Conservation (phyloP, 2,113 vertebrate genomes). For the Tachysurus fulvidraco region DNA sequence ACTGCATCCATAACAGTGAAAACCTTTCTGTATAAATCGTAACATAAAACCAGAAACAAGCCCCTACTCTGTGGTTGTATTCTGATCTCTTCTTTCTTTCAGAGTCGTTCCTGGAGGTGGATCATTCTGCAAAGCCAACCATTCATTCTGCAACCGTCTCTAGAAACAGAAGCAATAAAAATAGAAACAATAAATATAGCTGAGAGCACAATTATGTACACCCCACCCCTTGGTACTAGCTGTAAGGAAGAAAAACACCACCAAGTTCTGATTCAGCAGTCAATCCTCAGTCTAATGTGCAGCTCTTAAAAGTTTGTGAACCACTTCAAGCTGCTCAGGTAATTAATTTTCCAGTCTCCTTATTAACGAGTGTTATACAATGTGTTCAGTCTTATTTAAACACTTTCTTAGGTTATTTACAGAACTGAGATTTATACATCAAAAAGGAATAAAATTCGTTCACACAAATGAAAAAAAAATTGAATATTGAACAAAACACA, state of each 20-base stretch:
- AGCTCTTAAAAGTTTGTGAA: neutral
- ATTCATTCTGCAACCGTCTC: slow-evolving; percentile 98
- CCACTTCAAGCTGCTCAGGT: neutral
- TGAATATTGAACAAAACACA: neutral
- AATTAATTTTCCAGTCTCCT: neutral
- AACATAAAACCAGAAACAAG: neutral
- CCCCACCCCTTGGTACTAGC: neutral
- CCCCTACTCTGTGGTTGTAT: slow-evolving; percentile 98
- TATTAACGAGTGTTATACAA: neutral
- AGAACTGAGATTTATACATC: too few species aligned
- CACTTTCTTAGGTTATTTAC: neutral
- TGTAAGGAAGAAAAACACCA: neutral
- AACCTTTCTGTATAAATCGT: too few species aligned
- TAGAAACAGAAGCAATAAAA: slow-evolving; percentile 64
- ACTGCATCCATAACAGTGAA: too few species aligned
- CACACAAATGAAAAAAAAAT: too few species aligned
- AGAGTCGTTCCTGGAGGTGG: slow-evolving; percentile 98
- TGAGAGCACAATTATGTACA: neutral
- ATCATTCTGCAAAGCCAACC: slow-evolving; percentile 97
- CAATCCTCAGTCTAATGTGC: neutral
- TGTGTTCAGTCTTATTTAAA: neutral
- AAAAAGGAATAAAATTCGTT: too few species aligned
- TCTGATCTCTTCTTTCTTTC: slow-evolving; percentile 98
- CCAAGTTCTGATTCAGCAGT: neutral
- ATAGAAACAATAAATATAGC: neutral